These are phyloP conservation scores for Apostichopus californicus DNA, from an alignment of 35 echinoderm and acorn worm species.

Conservation along the genomic window DNA sequence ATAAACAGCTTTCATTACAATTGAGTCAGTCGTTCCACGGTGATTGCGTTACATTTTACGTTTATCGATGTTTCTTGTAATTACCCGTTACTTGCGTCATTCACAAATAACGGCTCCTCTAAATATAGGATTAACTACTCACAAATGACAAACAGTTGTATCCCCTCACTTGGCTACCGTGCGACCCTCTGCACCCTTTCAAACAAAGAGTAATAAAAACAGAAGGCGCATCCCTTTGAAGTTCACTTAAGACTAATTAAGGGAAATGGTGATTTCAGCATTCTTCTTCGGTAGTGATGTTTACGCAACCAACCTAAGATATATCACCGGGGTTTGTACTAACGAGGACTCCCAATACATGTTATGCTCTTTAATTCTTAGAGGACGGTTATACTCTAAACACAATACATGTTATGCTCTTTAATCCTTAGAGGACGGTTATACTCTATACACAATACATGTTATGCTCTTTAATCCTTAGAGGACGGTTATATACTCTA, in stretches of 20 bases:
- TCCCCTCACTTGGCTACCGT: slow-evolving; percentile 30
- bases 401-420: no score
- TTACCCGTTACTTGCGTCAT: slow-evolving; percentile 26
- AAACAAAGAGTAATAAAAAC: slow-evolving; percentile 50
- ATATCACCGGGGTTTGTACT: not conserved
- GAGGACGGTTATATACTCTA: no score
- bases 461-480: no score
- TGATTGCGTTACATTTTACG: not conserved
- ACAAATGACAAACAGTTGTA: slow-evolving; percentile 45
- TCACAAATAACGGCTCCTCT: slow-evolving; percentile 4
- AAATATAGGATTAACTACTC: slow-evolving; percentile 17
- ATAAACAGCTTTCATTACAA: not conserved
- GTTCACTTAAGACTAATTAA: slow-evolving; percentile 37
- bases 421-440: no score
- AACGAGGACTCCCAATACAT: no score
- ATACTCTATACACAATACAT: no score
- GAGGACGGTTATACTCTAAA: no score
- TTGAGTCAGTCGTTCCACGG: not conserved
- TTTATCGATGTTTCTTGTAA: slow-evolving; percentile 33
- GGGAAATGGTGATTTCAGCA: slow-evolving; percentile 19
- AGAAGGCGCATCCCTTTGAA: slow-evolving; percentile 37
- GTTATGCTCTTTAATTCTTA: no score
- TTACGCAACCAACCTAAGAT: slow-evolving; percentile 6
- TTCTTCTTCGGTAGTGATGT: slow-evolving; percentile 32
- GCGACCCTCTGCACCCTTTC: slow-evolving; percentile 9